A percentile compares a stretch with the other conserved stretches of the same genome.
Conservation (phyloP, 2,888 invertebrate species). For the Leucophenga maculata region DNA sequence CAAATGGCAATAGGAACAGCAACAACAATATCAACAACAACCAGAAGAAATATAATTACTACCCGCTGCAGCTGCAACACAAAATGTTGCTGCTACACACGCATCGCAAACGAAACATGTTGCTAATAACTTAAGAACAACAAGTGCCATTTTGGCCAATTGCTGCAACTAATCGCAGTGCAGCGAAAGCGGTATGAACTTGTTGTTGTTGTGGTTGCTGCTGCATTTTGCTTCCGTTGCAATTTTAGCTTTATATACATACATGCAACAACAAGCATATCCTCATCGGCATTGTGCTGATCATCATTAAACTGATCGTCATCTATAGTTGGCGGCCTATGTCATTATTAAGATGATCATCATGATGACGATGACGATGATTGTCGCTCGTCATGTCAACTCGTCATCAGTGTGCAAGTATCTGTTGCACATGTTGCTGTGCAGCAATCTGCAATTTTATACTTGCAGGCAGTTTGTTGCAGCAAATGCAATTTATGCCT, state of each 20-base stretch:
- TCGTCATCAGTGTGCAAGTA: slow-evolving; percentile 56
- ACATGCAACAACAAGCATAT: slow-evolving; percentile 5
- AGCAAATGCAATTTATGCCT: slow-evolving; percentile 57
- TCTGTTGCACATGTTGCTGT: slow-evolving; percentile 9
- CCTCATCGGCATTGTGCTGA: slow-evolving; percentile 33
- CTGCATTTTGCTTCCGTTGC: slow-evolving; percentile 22
- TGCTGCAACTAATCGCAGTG: slow-evolving; percentile 57
- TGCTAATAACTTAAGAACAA: slow-evolving; percentile 64
- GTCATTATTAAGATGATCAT: slow-evolving; percentile 52
- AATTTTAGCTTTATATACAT: slow-evolving; percentile 15
- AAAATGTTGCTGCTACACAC: neutral
- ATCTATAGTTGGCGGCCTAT: slow-evolving; percentile 39
- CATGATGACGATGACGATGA: slow-evolving; percentile 59
- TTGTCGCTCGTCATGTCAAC: slow-evolving; percentile 66
- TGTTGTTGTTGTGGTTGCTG: slow-evolving; percentile 8
- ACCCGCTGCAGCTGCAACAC: slow-evolving; percentile 1
- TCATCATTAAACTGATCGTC: slow-evolving; percentile 16
- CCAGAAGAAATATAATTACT: slow-evolving; percentile 49
- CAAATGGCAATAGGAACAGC: slow-evolving; percentile 37
- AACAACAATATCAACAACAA: slow-evolving; percentile 48
- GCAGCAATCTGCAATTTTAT: slow-evolving; percentile 41
- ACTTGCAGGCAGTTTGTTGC: slow-evolving; percentile 47
- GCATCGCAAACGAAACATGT: slow-evolving; percentile 43
- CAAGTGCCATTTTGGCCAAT: slow-evolving; percentile 64
- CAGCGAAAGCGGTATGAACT: slow-evolving; percentile 16